A percentile compares a stretch with the other conserved stretches of the same genome.
These are phyloP conservation scores for Phrynocephalus vlangalii DNA, from an alignment of 2,797 vertebrate genomes.

Conservation along the genomic window DNA sequence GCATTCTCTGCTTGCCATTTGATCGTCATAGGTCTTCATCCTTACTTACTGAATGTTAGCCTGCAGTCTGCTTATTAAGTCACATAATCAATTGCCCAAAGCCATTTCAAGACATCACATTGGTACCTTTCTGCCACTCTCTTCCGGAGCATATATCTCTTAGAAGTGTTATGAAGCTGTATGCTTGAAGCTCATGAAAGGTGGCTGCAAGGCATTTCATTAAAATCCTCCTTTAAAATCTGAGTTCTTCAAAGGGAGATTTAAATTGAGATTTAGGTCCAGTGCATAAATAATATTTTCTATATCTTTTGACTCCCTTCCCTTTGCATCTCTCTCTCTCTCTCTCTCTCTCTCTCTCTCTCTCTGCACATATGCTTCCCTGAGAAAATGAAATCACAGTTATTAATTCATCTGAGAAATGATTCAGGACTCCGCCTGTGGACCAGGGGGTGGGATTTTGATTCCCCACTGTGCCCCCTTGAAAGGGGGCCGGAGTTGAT, in stretches of 20 bases:
- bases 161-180: constrained; percentile 8
- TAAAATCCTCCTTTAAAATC: constrained; percentile 36
- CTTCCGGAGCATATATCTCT: constrained; percentile 16
- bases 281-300: neutral
- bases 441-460: too few species aligned
- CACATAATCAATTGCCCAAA: constrained; percentile 39
- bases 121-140: constrained; percentile 32
- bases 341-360: neutral
- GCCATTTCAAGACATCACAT: constrained; percentile 36
- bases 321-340: too few species aligned
- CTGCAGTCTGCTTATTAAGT: constrained; percentile 42
- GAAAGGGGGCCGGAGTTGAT: too few species aligned
- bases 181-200: neutral
- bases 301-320: too few species aligned
- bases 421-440: neutral
- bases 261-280: neutral
- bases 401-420: neutral
- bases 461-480: too few species aligned
- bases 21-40: constrained; percentile 52
- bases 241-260: constrained; percentile 35
- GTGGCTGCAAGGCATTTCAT: constrained; percentile 17
- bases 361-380: neutral
- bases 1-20: constrained; percentile 42
- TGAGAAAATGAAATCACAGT: neutral
- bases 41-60: constrained; percentile 54